Evolutionary conservation across 2,113 vertebrate species (phyloP).

Genomic region (Sapajus apella): DNA sequence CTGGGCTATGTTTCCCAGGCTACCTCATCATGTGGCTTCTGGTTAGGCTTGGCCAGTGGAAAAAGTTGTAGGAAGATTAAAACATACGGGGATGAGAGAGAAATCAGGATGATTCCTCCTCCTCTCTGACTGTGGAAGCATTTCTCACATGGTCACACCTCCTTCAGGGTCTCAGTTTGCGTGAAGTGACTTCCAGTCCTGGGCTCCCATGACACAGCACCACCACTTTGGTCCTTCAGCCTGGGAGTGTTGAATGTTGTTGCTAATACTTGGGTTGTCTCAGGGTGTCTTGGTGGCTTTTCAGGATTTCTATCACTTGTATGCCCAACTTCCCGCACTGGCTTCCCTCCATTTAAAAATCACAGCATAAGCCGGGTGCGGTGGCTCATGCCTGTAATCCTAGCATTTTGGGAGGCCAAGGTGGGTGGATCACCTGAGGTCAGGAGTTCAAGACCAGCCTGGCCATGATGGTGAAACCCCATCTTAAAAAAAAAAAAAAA

Average conservation of each 20-base stretch:
- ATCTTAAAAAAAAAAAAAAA: no score
- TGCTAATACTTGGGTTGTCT: neutral
- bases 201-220: neutral
- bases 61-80: neutral
- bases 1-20: neutral
- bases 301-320: neutral
- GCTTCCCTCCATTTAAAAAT: neutral
- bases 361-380: neutral
- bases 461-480: no score
- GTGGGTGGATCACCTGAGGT: no score
- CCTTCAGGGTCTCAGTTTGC: neutral
- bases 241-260: neutral
- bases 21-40: neutral
- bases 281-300: neutral
- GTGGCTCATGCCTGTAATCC: no score
- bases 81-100: neutral
- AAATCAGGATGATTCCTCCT: neutral
- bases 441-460: no score
- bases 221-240: neutral
- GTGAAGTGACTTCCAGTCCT: neutral
- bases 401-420: no score
- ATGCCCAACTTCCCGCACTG: neutral
- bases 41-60: neutral
- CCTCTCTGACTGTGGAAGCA: neutral
- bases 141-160: neutral